Conservation (phyloP, 2,113 vertebrate genomes). For the Pelmatolapia mariae region DNA sequence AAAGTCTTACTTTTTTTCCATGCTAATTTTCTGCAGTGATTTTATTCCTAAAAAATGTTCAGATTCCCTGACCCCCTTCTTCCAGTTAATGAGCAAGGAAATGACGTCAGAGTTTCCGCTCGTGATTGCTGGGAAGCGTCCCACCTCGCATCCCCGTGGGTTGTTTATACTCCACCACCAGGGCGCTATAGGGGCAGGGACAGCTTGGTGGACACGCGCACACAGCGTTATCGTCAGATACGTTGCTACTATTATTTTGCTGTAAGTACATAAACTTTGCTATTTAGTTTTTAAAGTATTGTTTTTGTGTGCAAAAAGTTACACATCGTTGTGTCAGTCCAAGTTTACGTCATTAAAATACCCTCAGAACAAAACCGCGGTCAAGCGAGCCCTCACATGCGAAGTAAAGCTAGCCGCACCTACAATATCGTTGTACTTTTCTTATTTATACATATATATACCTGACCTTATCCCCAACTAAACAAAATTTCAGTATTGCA, state of each 20-base stretch:
- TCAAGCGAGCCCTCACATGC: background rate
- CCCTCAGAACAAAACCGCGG: background rate
- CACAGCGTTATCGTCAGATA: background rate
- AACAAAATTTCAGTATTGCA: background rate
- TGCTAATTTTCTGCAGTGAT: too few relatives aligned
- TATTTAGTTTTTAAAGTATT: background rate
- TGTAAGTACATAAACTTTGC: background rate
- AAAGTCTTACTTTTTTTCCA: too few relatives aligned
- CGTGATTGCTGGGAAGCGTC: background rate
- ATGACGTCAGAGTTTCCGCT: background rate
- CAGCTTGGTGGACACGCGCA: fast-evolving
- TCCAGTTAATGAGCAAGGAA: background rate
- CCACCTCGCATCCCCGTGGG: background rate
- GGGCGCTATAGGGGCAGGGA: background rate
- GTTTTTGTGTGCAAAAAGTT: background rate
- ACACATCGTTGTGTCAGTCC: background rate
- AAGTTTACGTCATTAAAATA: background rate
- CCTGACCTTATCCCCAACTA: background rate
- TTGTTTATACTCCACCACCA: background rate
- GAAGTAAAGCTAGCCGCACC: background rate
- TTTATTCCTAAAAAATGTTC: too few relatives aligned
- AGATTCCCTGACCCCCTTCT: background rate
- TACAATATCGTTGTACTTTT: background rate
- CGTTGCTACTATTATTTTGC: background rate
- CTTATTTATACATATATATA: background rate